phyloP scores from a whole-genome alignment of 2,888 invertebrate species.

The Dicyrtomina minuta region DNA sequence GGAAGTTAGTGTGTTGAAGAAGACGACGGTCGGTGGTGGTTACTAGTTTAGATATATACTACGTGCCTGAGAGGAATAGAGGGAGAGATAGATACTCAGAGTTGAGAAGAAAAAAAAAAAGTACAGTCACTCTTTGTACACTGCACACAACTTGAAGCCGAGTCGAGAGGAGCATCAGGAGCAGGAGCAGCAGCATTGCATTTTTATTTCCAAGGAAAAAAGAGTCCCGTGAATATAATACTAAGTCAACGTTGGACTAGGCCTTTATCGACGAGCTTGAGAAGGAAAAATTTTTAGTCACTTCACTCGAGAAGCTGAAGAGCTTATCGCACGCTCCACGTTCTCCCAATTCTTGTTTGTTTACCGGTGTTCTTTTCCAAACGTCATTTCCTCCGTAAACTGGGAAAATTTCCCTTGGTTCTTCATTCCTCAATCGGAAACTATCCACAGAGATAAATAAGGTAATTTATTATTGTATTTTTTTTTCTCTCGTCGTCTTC shows the following conservation, averaged over 20 bases:
- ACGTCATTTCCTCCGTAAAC: slow-evolving; percentile 15
- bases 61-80: background rate
- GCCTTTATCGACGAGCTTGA: background rate
- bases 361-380: slow-evolving; percentile 14
- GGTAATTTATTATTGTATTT: slow-evolving; percentile 12
- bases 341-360: background rate
- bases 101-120: background rate
- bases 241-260: background rate
- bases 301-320: slow-evolving; percentile 10
- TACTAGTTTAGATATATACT: background rate
- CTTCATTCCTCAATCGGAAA: slow-evolving; percentile 13
- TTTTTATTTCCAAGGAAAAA: too few species aligned
- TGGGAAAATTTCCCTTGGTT: slow-evolving; percentile 12
- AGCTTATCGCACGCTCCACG: slow-evolving; percentile 12
- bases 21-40: too few species aligned
- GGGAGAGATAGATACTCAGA: background rate
- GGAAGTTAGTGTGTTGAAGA: background rate
- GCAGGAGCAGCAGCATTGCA: too few species aligned
- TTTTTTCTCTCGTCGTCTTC: slow-evolving; percentile 4
- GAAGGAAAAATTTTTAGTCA: background rate
- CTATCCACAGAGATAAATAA: slow-evolving; percentile 1
- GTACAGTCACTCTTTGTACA: too few species aligned
- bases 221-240: too few species aligned
- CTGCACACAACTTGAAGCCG: background rate
- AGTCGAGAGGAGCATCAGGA: background rate